These are phyloP conservation scores for Canis aureus DNA, from an alignment of 2,113 vertebrate species.

Conservation along the genomic window DNA sequence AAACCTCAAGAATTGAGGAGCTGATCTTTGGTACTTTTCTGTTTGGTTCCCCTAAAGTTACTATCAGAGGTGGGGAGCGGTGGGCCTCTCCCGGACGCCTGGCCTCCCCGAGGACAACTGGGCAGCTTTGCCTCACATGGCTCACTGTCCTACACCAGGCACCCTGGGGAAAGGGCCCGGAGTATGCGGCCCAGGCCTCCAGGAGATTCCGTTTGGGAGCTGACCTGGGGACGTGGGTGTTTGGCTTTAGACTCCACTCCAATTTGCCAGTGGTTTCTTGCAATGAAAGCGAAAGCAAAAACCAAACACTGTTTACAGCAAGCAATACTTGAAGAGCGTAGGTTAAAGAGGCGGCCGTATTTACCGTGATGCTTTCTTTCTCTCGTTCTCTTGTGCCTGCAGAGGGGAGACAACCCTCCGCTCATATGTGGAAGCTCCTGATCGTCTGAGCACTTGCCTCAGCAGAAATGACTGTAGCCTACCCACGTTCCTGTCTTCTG, in stretches of 20 bases:
- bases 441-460: not conserved
- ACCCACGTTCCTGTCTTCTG: constrained; percentile 54
- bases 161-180: not conserved
- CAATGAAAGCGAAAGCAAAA: constrained; percentile 62
- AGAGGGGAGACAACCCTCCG: not conserved
- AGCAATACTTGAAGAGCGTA: constrained; percentile 86
- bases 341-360: not conserved
- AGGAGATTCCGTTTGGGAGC: not conserved
- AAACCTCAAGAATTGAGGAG: constrained; percentile 60
- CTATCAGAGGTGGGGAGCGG: not conserved
- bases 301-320: constrained; percentile 84
- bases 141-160: not conserved
- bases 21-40: constrained; percentile 69
- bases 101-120: not conserved
- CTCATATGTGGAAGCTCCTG: not conserved
- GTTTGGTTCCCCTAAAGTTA: not conserved
- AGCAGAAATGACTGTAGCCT: not conserved
- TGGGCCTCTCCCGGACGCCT: not conserved
- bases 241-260: constrained; percentile 54
- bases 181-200: not conserved
- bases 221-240: not conserved
- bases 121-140: not conserved
- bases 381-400: constrained; percentile 47
- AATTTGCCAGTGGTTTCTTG: not conserved
- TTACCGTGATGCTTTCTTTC: constrained; percentile 68